These are phyloP conservation scores for Lasioglossum albipes DNA, from an alignment of 1,140 invertebrate genomes.

Conservation along the genomic window DNA sequence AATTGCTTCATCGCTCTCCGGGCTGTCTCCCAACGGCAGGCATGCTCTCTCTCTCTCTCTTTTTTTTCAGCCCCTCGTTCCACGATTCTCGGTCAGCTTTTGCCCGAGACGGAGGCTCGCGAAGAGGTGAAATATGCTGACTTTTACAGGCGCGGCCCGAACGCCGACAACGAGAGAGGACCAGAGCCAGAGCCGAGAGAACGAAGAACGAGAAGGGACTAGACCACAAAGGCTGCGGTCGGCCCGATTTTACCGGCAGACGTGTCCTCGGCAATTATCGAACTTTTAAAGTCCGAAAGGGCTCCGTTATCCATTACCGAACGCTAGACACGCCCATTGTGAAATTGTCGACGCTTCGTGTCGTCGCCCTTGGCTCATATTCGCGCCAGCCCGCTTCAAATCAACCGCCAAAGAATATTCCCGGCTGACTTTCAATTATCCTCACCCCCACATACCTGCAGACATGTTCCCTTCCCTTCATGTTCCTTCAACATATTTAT, in stretches of 20 bases:
- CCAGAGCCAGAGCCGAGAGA: slow-evolving; percentile 27
- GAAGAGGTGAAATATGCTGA: slow-evolving; percentile 77
- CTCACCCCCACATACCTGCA: neutral
- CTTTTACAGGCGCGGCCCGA: slow-evolving; percentile 74
- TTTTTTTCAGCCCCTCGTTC: slow-evolving; percentile 5
- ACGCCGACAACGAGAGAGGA: slow-evolving; percentile 45
- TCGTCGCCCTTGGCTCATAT: slow-evolving; percentile 38
- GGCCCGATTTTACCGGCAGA: slow-evolving; percentile 78
- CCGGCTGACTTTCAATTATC: neutral
- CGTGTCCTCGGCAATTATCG: slow-evolving; percentile 78
- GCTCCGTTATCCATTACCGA: slow-evolving; percentile 57
- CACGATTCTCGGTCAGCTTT: slow-evolving; percentile 40
- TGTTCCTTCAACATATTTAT: neutral
- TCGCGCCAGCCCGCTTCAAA: neutral
- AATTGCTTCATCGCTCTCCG: slow-evolving; percentile 24
- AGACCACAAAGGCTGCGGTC: slow-evolving; percentile 78
- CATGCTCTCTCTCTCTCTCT: neutral
- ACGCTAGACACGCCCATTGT: slow-evolving; percentile 57
- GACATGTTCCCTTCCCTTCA: neutral
- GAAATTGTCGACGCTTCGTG: slow-evolving; percentile 45
- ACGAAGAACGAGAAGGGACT: slow-evolving; percentile 66
- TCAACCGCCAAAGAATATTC: slow-evolving; percentile 20
- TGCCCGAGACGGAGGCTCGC: slow-evolving; percentile 34
- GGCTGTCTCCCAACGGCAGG: slow-evolving; percentile 15
- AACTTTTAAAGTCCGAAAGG: slow-evolving; percentile 77